Percentiles rank a stretch among this genome's conserved stretches.
These are phyloP conservation scores for Crenuchus spilurus DNA, from an alignment of 2,797 vertebrate genomes.

Conservation along the genomic window DNA sequence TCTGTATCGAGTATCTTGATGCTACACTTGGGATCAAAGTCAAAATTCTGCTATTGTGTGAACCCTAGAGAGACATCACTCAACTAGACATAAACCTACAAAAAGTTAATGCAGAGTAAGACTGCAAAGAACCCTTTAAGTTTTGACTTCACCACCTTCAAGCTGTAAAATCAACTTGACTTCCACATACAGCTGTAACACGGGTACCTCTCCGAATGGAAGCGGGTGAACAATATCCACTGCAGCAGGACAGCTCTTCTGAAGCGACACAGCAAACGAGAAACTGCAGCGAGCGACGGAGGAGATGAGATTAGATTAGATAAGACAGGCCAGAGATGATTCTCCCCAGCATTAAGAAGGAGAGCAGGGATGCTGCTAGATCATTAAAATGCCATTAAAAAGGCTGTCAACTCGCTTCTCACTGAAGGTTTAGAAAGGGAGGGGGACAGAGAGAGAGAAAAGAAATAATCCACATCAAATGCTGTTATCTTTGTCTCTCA, in stretches of 20 bases:
- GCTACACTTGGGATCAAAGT: no score
- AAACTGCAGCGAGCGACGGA: not conserved
- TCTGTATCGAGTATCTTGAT: no score
- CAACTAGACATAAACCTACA: no score
- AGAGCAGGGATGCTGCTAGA: conserved; percentile 47
- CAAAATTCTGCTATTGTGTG: no score
- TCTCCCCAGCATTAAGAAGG: conserved; percentile 40
- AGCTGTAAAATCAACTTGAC: not conserved
- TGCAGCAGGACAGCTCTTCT: not conserved
- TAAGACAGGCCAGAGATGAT: conserved; percentile 42
- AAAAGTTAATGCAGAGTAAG: not conserved
- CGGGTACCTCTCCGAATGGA: not conserved
- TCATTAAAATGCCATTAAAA: conserved; percentile 67
- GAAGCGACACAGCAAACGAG: conserved; percentile 8
- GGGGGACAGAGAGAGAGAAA: conserved; percentile 36
- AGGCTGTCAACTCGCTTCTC: conserved; percentile 58
- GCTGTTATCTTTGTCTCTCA: conserved; percentile 27
- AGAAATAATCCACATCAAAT: not conserved
- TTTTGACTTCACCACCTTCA: not conserved
- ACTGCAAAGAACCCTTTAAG: not conserved
- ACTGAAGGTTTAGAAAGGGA: conserved; percentile 13
- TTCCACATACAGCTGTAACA: not conserved
- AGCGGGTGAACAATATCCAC: not conserved
- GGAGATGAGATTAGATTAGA: conserved; percentile 37
- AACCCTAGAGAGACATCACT: no score